Evolutionary conservation across 2,113 vertebrate genomes (phyloP), one percentile per base, ranked within the genome.

Genomic region (Atrichornis clamosus): DNA sequence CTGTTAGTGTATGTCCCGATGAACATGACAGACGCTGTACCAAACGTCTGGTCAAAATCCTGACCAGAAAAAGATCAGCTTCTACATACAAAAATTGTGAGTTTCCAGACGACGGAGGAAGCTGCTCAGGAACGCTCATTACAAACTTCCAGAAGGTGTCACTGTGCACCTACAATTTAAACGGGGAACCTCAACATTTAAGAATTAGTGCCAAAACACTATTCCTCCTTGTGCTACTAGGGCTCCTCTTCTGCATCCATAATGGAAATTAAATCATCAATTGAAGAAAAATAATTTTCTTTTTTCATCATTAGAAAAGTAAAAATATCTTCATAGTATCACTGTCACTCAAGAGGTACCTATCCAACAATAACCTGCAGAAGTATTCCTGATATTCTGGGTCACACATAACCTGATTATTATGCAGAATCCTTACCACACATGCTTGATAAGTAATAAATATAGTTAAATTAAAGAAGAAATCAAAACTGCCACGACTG

Each of bases 111-210:
- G 10, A 22, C 5, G 42, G 46, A 70, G 62, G 44, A 67, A 83
- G 47, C 11, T 6, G 59, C 62, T 89, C 46, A 21, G 68, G 13
- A 30, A 67, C 1, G 11, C 50, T 41, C 82, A 6, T 53, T 41
- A 9, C 50, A 49, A 78, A 1, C 32, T 83, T 88, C 97, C 97
- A 97, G 96, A 87, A 97, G 97, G 80, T 97, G 97, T 96, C 97
- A 96, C 94, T 95, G 59, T 92, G 68, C 74, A 47, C 85, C 94
- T 69, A 90, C 52, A 41, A 14, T 92, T 89, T 58, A 83, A 87
- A 63, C 33, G 20, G 12, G 7, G 15, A 75, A 20, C 12, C 13
- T 62, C 37, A 42, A 18, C 13, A 5, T 26, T 4, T 18, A 17
- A 64, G 18, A 12, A 20, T 33, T 55, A 5, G 7, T 17, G 52